Evolutionary conservation across 2,113 vertebrate genomes (phyloP).

Genomic region (Coregonus clupeaformis): DNA sequence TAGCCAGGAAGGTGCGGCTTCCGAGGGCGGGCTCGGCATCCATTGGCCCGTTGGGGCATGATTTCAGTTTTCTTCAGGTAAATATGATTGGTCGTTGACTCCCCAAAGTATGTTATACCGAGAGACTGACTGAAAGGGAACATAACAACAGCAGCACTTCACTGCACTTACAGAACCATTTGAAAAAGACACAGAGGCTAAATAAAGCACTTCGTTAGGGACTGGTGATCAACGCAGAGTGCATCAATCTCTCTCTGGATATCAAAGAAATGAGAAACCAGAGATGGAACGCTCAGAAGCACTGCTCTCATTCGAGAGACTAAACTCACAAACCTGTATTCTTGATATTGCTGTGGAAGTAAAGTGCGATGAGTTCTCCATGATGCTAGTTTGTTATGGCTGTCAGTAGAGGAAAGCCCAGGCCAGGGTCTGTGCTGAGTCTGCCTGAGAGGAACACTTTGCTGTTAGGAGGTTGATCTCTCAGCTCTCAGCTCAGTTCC

Average conservation of each 20-base stretch:
- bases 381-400: constrained; percentile 14
- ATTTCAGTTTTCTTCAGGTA: no score
- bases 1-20: no score
- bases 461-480: not conserved
- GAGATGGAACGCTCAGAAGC: constrained; percentile 26
- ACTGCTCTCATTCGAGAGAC: constrained; percentile 3
- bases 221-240: constrained; percentile 31
- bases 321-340: constrained; percentile 7
- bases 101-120: no score
- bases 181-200: constrained; percentile 45
- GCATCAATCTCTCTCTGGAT: constrained; percentile 38
- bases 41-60: no score
- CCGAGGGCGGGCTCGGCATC: no score
- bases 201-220: constrained; percentile 24
- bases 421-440: not conserved
- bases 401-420: constrained; percentile 13
- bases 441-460: no score
- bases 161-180: constrained; percentile 39
- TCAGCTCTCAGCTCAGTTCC: not conserved
- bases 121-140: no score
- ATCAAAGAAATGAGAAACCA: constrained; percentile 10
- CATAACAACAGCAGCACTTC: constrained; percentile 31
- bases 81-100: no score
- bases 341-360: constrained; percentile 2
- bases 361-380: constrained; percentile 35